phyloP scores from a whole-genome alignment of 2,113 vertebrate species.

The Lontra canadensis region DNA sequence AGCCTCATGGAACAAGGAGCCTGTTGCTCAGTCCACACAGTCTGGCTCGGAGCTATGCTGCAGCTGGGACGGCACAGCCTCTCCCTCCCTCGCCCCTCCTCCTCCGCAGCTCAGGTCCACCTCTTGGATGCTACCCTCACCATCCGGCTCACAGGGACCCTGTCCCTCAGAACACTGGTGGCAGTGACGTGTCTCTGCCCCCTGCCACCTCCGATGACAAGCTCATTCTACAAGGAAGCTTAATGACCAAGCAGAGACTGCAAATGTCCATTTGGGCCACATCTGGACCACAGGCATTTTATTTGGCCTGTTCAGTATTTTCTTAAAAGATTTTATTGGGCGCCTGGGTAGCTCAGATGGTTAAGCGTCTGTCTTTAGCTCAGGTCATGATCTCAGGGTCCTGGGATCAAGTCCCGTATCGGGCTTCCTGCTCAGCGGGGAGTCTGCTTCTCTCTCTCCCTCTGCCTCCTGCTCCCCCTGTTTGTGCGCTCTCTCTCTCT shows the following conservation, averaged over 20 bases:
- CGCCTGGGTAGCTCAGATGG: no score
- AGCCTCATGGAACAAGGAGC: neutral
- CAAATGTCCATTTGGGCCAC: neutral
- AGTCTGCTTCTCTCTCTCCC: no score
- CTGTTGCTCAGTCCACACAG: neutral
- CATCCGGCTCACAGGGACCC: neutral
- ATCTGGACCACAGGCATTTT: neutral
- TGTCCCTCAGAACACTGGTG: accelerated
- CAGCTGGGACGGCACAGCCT: neutral
- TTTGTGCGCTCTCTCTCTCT: no score
- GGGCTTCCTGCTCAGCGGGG: no score
- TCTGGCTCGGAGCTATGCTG: neutral
- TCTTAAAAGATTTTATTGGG: neutral
- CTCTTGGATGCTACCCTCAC: neutral
- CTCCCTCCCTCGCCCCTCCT: neutral
- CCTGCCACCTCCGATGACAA: neutral
- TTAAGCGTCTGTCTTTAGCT: no score
- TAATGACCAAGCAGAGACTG: neutral
- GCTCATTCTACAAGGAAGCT: accelerated
- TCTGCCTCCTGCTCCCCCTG: no score
- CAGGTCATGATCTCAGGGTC: no score
- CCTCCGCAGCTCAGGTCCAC: neutral
- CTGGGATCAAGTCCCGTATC: no score
- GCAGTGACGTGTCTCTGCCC: neutral
- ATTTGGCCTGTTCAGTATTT: neutral